Evolutionary conservation across 2,888 invertebrate genomes (phyloP).

Genomic region (Lithosia quadra): DNA sequence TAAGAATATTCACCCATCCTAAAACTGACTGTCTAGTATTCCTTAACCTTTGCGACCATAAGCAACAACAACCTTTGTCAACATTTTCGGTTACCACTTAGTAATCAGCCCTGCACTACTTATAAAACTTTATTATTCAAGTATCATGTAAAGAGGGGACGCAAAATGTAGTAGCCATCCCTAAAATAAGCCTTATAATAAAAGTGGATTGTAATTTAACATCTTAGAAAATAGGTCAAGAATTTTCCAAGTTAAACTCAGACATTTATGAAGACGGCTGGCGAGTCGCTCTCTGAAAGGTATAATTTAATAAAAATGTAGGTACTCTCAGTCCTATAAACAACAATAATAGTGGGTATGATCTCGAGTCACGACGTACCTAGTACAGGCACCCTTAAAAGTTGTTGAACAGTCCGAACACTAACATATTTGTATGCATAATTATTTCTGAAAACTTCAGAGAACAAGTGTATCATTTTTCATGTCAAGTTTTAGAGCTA

Average conservation of each 20-base stretch:
- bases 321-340: background rate
- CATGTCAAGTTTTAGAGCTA: too few species aligned
- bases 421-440: too few species aligned
- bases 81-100: too few species aligned
- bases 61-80: too few species aligned
- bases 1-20: too few species aligned
- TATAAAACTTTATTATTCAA: background rate
- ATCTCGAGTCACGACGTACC: background rate
- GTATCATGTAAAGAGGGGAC: background rate
- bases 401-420: too few species aligned
- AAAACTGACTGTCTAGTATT: too few species aligned
- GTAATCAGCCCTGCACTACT: too few species aligned
- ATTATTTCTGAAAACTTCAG: too few species aligned
- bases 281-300: background rate
- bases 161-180: background rate
- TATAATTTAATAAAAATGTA: background rate
- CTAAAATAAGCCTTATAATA: conserved; percentile 1
- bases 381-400: too few species aligned
- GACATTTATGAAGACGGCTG: background rate
- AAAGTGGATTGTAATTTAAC: background rate
- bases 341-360: background rate
- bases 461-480: too few species aligned
- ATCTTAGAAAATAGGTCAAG: background rate
- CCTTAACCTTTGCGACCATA: too few species aligned
- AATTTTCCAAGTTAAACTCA: background rate